Evolutionary conservation across 2,888 invertebrate species (phyloP).

Genomic region (Embidobia sp.): DNA sequence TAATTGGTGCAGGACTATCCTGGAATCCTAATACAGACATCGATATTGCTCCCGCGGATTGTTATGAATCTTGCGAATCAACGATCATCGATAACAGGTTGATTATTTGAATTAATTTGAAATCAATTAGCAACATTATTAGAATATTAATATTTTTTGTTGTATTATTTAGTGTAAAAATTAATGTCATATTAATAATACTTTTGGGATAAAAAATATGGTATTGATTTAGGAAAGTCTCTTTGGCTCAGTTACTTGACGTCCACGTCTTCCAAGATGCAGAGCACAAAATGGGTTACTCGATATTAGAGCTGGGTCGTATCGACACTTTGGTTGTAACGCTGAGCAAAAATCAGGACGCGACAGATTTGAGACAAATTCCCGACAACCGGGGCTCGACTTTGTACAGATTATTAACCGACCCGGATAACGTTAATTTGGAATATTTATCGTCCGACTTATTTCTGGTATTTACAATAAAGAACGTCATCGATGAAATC

Average conservation of each 20-base stretch:
- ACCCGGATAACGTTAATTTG: slow-evolving; percentile 84
- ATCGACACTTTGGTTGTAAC: slow-evolving; percentile 83
- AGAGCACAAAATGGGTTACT: slow-evolving; percentile 82
- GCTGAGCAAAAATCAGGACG: slow-evolving; percentile 82
- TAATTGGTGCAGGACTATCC: slow-evolving; percentile 83
- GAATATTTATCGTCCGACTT: slow-evolving; percentile 84
- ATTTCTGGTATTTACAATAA: slow-evolving; percentile 82
- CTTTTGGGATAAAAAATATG: background rate
- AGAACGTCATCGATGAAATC: no score
- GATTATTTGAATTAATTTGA: no score
- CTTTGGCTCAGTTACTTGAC: slow-evolving; percentile 82
- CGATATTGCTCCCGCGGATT: slow-evolving; percentile 73
- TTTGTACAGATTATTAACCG: slow-evolving; percentile 84
- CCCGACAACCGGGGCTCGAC: slow-evolving; percentile 84
- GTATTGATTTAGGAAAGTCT: slow-evolving; percentile 64
- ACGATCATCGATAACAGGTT: slow-evolving; percentile 69
- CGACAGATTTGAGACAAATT: slow-evolving; percentile 82
- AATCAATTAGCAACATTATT: no score
- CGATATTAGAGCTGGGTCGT: slow-evolving; percentile 83
- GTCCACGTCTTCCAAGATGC: slow-evolving; percentile 83
- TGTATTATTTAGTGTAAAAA: no score
- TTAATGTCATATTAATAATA: no score
- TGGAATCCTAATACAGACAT: slow-evolving; percentile 83
- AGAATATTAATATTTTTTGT: no score
- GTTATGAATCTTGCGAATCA: slow-evolving; percentile 74